Evolutionary conservation across 2,113 vertebrate genomes (phyloP), one percentile per base, ranked within the genome.

Genomic region (Microcebus griseorufus): DNA sequence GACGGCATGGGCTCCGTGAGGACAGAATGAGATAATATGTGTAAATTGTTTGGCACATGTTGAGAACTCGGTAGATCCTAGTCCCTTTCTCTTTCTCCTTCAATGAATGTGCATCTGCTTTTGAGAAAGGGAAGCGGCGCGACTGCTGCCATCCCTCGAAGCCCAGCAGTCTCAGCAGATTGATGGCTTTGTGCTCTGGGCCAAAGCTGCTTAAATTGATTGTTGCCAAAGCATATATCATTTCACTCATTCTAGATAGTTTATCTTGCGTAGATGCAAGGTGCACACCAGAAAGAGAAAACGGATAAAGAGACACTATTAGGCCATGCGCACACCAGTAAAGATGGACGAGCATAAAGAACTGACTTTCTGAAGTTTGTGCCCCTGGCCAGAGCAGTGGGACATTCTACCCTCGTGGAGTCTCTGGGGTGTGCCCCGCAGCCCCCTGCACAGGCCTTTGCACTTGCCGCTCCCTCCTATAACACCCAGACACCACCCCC

Each of bases 121-220:
- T 75, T 64, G 84, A 79, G 16, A 42, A 67, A 90, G 84, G 0
- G 1, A 64, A 83, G 29, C 3, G 11, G 3, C 12, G 8, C 0
- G 0, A 27, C 3, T 7, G 62, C 62, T 34, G 7, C 48, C 0
- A 1, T 23, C 75, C 55, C 42, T 20, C 3, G 55, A 75, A 32
- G 62, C 29, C 55, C 60, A 86, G 73, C 62, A 78, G 82, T 29
- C 62, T 69, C 58, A 64, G 53, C 7, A 95, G 90, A 90, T 94
- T 55, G 42, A 58, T 39, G 23, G 90, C 64, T 70, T 67, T 64
- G 55, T 34, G 64, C 20, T 82, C 17, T 22, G 20, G 39, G 32
- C 3, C 0, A 86, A 73, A 90, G 69, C 73, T 80, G 60, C 45
- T 76, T 25, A 64, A 81, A 88, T 9, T 91, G 73, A 86, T 65